Evolutionary conservation across 2,113 vertebrate genomes (phyloP).

Genomic region (Neomonachus schauinslandi): DNA sequence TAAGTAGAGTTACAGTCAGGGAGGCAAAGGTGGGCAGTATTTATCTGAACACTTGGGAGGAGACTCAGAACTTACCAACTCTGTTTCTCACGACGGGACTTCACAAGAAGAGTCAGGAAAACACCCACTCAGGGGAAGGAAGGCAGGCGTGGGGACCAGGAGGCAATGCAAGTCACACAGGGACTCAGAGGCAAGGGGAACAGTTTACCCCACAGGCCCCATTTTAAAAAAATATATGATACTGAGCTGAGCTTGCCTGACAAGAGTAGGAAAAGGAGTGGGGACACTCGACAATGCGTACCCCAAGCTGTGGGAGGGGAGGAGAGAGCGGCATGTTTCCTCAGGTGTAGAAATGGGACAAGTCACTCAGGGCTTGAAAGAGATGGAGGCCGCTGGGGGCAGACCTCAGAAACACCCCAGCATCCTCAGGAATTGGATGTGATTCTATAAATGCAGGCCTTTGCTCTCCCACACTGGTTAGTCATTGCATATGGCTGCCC

Average conservation of each 20-base stretch:
- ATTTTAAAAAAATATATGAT: rapidly evolving
- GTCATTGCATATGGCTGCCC: background rate
- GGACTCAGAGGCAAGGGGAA: background rate
- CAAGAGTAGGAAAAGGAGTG: background rate
- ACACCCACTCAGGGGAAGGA: background rate
- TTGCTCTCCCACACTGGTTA: background rate
- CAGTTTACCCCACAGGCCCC: background rate
- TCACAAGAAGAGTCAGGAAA: background rate
- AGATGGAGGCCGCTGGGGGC: background rate
- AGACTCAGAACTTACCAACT: background rate
- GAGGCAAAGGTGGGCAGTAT: background rate
- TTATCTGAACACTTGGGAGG: background rate
- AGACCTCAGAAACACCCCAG: background rate
- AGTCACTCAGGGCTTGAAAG: background rate
- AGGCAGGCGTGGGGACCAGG: background rate
- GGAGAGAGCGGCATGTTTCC: background rate
- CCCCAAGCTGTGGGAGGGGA: background rate
- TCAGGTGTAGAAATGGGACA: background rate
- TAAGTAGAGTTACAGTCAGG: background rate
- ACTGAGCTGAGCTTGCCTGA: background rate
- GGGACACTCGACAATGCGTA: background rate
- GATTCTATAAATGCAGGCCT: background rate
- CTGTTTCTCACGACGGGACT: background rate
- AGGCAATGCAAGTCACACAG: background rate
- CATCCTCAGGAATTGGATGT: background rate